Base-by-base conservation (phyloP, 23 tunicate genomes). In the Trididemnum miniatum region DNA sequence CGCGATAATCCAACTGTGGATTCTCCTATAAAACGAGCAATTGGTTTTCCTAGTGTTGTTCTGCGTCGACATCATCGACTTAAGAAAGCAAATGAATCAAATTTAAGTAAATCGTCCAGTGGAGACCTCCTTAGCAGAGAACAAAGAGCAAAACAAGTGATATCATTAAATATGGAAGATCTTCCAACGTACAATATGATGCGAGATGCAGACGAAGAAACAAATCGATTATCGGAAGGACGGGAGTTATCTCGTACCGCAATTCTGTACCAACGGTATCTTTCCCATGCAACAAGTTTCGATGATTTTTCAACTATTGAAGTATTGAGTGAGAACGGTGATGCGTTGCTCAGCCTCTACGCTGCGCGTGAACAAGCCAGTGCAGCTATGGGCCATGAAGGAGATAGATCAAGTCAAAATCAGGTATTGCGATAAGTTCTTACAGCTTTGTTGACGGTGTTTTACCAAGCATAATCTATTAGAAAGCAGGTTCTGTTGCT, bases 81-180 rank as follows among this genome's bases (percentile, higher is more conserved):
- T 2, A 89, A 89, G 49, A 78, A 84, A 25, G 28, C 79, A 27
- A 66, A 49, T 30, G 51, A 67, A 1, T 22, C 57, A 15, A 4
- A 73, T 2, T 20, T 39, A 1, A 23, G 52, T 44, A 86, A 86
- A 36, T 65, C 89, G 1, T 65, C 89, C 0, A 86, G 90, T 72
- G 72, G 33, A 0, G 84, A 86, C 29, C 36, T 79, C 35, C 33
- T 81, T 34, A 73, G 79, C 59, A 0, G 64, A 30, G 87, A 86
- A 27, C 65, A 59, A 1, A 79, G 97, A 12, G 71, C 88, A 9
- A 77, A 85, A 25, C 90, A 80, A 20, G 90, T 82, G n/a, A 65
- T 86, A 83, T 91, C 97, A 3, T 82, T 91, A 20, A 91, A 91
- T 87, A 71, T 91, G 87, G 97, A 91, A 52, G 90, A 90, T 35